A percentile compares a stretch with the other conserved stretches of the same genome.
Evolutionary conservation across 2,113 vertebrate species (phyloP).

Genomic region (Spea bombifrons): DNA sequence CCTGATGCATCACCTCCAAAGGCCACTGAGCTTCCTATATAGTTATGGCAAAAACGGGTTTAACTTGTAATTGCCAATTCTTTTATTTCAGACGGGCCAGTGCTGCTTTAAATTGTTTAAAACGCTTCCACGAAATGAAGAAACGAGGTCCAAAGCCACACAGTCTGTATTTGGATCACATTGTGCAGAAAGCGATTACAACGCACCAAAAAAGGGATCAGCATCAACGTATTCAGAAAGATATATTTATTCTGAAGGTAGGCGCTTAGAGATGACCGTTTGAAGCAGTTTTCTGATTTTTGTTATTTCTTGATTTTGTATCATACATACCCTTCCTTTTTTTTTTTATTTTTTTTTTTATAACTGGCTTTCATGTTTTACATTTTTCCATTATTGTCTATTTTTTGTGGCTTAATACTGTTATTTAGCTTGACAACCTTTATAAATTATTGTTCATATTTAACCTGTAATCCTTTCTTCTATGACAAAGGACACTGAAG

Average conservation of each 20-base stretch:
- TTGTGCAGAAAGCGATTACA: constrained; percentile 87
- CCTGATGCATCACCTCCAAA: no score
- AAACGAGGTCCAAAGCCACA: constrained; percentile 91
- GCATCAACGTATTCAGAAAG: constrained; percentile 81
- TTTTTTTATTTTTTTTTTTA: no score
- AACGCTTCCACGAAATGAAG: constrained; percentile 96
- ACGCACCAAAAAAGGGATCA: constrained; percentile 84
- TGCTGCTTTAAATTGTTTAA: constrained; percentile 91
- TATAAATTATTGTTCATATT: background rate
- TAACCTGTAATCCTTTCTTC: background rate
- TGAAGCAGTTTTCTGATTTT: no score
- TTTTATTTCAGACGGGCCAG: constrained; percentile 82
- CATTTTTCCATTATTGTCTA: background rate
- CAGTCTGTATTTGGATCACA: constrained; percentile 95
- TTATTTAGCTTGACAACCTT: background rate
- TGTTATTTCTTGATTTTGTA: no score
- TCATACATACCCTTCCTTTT: no score
- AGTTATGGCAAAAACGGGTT: no score
- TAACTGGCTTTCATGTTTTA: background rate
- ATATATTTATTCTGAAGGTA: constrained; percentile 95
- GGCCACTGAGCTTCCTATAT: no score
- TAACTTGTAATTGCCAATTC: no score
- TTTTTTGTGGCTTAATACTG: accelerated
- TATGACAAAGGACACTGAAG: constrained; percentile 85
- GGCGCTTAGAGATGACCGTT: background rate